Evolutionary conservation across 2,888 invertebrate species (phyloP), one percentile per base, ranked within the genome.

Genomic region (Strigamia crassipes): DNA sequence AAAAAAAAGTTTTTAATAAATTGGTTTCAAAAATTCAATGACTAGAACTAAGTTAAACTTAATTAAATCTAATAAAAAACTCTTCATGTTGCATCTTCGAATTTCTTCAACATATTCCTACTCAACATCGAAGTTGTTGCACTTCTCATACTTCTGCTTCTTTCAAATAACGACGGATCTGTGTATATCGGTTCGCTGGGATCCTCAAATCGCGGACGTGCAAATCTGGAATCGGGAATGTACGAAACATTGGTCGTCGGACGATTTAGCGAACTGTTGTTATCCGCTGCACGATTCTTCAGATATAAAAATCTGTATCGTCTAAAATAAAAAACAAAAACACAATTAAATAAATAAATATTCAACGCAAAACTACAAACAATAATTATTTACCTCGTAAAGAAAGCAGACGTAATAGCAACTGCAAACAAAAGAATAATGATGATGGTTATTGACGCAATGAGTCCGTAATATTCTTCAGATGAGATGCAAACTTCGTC

Each of bases 131-230:
- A 81, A 31, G 41, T 42, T 38, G 66, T 41, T 18, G 81, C 81
- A 81, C 83, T 85, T 80, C 84, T 81, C 10, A 85, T 56, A 81
- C 93, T 94, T 86, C 94, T 91, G 41, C 94, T 94, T 84, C 95
- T 91, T 82, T 86, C 86, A 86, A 96, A 96, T 51, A 96, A 90
- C 1, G 95, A 95, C 0, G 96, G 96, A 89, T 96, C 96, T 0
- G 96, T 96, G 89, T 96, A 96, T 85, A 96, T 96, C 0, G 96
- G 96, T 87, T 96, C 96, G 87, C 95, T 96, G 51, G 96, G 96
- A 87, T 96, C 95, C 86, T 94, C 94, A 86, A 95, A 95, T 88
- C 79, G 38, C 2, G 81, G 73, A 18, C 41, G 81, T 9, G 82
- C 23, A 42, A 81, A 83, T n/a, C 82, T 27, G 66, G 81, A 77